A percentile compares a stretch with the other conserved stretches of the same genome.
Evolutionary conservation across 2,113 vertebrate genomes (phyloP).

Genomic region (Gnathonemus echidnorhynchus): DNA sequence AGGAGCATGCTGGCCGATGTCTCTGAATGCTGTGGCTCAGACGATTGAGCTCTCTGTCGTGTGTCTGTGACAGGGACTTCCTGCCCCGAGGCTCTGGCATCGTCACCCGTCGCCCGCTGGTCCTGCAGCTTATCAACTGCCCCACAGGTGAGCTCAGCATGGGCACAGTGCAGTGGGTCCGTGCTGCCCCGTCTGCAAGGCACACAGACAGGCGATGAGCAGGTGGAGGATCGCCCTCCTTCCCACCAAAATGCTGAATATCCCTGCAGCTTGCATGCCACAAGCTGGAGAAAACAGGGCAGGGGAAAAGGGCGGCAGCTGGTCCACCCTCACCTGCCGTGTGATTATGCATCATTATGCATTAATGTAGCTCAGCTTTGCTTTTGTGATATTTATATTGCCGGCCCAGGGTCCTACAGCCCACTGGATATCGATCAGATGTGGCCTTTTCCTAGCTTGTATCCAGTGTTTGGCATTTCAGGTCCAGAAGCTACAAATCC

Average conservation of each 20-base stretch:
- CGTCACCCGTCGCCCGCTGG: slow-evolving; percentile 85
- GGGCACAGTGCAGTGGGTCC: neutral
- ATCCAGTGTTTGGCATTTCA: neutral
- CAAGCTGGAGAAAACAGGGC: neutral
- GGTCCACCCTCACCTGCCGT: neutral
- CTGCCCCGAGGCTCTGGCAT: slow-evolving; percentile 92
- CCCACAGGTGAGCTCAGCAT: slow-evolving; percentile 68
- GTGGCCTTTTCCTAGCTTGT: neutral
- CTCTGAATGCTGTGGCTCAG: neutral
- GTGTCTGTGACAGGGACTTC: slow-evolving; percentile 74
- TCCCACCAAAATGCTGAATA: neutral
- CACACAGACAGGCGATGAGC: neutral
- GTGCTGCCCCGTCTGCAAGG: neutral
- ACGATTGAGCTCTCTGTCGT: slow-evolving; percentile 17
- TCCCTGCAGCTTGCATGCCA: neutral
- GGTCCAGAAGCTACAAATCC: no score
- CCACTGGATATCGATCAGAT: neutral
- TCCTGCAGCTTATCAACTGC: slow-evolving; percentile 83
- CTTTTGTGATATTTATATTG: neutral
- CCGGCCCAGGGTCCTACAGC: neutral
- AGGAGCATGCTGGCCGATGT: neutral
- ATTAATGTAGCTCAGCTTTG: neutral
- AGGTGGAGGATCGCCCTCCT: neutral
- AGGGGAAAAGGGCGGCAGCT: neutral
- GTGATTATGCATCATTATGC: neutral